Conservation (phyloP, 2,113 vertebrate species). For the Verasper variegatus region DNA sequence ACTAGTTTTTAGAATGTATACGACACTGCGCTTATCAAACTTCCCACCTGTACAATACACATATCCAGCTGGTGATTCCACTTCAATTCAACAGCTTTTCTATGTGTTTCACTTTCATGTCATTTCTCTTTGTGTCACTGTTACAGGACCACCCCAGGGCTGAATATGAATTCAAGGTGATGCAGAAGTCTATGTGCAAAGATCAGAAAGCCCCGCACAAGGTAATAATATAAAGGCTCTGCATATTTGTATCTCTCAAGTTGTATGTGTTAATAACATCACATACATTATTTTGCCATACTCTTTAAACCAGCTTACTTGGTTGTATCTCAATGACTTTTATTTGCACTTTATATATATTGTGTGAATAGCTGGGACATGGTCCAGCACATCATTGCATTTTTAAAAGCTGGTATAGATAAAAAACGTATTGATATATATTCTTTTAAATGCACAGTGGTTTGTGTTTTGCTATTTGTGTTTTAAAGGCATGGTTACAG, state of each 20-base stretch:
- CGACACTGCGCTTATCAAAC: neutral
- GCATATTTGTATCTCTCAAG: neutral
- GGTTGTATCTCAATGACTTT: too few relatives aligned
- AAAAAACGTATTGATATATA: too few relatives aligned
- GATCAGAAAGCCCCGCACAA: constrained; percentile 87
- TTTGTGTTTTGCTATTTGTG: too few relatives aligned
- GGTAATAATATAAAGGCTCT: constrained; percentile 76
- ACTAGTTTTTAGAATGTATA: too few relatives aligned
- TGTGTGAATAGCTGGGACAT: too few relatives aligned
- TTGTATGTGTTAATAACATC: neutral
- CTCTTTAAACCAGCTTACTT: neutral
- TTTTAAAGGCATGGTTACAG: too few relatives aligned
- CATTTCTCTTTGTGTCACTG: neutral
- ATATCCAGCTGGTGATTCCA: neutral
- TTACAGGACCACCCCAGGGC: constrained; percentile 92
- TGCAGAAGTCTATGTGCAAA: constrained; percentile 91
- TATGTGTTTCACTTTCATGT: constrained; percentile 16
- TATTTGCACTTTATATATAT: neutral
- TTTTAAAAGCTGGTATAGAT: neutral
- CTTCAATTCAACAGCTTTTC: neutral
- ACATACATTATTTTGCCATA: neutral
- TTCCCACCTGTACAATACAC: neutral
- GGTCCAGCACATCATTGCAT: too few relatives aligned
- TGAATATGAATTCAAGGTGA: constrained; percentile 94
- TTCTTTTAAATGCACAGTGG: too few relatives aligned